Conservation (phyloP, 2,797 vertebrate species). For the Chelonia mydas region DNA sequence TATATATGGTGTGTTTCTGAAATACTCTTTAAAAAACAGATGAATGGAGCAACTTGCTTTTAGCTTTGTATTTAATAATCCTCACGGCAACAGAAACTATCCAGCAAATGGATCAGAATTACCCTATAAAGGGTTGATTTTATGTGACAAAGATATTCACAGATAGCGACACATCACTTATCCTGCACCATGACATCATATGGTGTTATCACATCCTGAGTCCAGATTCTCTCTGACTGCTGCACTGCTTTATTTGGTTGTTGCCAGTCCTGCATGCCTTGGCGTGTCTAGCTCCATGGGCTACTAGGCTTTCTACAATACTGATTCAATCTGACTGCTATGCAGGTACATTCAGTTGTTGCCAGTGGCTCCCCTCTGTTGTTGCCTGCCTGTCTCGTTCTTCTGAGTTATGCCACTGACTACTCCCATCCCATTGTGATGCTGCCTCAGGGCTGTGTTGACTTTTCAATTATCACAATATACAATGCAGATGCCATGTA, state of each 20-base stretch:
- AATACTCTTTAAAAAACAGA: neutral
- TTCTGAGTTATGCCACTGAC: constrained; percentile 38
- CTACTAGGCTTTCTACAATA: neutral
- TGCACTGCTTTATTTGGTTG: neutral
- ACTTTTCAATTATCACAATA: constrained; percentile 48
- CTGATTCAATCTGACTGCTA: neutral
- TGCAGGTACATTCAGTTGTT: neutral
- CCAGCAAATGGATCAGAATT: constrained; percentile 4
- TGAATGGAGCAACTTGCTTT: neutral
- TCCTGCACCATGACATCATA: neutral
- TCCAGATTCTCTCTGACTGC: neutral
- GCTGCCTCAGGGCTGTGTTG: neutral
- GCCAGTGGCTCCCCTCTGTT: neutral
- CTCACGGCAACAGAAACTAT: neutral
- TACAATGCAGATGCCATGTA: constrained; percentile 15
- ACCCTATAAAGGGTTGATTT: neutral
- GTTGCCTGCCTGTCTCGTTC: constrained; percentile 31
- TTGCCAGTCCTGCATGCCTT: neutral
- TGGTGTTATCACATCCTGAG: neutral
- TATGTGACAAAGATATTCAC: accelerated
- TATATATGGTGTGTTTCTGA: constrained; percentile 8
- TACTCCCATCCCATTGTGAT: neutral
- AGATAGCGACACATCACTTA: neutral
- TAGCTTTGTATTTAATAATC: neutral
- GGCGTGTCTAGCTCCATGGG: accelerated